Conservation (phyloP, 2,113 vertebrate species). For the Solea senegalensis region DNA sequence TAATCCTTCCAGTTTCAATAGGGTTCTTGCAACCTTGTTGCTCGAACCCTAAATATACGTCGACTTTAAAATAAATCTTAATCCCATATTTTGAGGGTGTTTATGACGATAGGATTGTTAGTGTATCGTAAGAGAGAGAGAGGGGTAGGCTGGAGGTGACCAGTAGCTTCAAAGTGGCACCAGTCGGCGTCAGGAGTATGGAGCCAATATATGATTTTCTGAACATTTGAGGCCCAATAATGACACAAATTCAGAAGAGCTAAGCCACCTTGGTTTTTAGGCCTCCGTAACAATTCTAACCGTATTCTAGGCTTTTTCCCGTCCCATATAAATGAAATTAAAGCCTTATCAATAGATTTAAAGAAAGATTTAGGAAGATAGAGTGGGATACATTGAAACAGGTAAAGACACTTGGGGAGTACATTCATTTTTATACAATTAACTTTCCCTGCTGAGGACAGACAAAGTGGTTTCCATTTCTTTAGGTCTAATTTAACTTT, state of each 20-base stretch:
- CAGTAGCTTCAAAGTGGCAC: conserved; percentile 1
- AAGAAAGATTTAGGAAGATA: conserved; percentile 11
- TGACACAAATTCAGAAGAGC: not conserved
- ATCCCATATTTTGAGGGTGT: no score
- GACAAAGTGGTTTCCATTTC: no score
- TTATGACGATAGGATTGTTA: no score
- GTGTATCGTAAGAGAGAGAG: not conserved
- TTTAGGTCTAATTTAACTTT: not conserved
- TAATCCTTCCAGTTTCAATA: no score
- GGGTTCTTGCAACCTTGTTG: no score
- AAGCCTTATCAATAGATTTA: conserved; percentile 5
- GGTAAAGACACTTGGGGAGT: not conserved
- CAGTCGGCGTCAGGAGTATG: not conserved
- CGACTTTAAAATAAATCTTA: no score
- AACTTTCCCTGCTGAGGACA: no score
- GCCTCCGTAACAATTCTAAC: not conserved
- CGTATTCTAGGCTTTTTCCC: not conserved
- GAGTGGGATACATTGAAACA: not conserved
- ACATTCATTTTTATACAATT: no score
- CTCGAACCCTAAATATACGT: no score
- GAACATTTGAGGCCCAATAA: conserved; percentile 9
- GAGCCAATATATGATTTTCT: not conserved
- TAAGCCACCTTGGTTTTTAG: not conserved
- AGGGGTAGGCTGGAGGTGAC: not conserved
- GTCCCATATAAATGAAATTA: conserved; percentile 5